Evolutionary conservation across 2,888 invertebrate genomes (phyloP).

Genomic region (Incurvaria masculella): DNA sequence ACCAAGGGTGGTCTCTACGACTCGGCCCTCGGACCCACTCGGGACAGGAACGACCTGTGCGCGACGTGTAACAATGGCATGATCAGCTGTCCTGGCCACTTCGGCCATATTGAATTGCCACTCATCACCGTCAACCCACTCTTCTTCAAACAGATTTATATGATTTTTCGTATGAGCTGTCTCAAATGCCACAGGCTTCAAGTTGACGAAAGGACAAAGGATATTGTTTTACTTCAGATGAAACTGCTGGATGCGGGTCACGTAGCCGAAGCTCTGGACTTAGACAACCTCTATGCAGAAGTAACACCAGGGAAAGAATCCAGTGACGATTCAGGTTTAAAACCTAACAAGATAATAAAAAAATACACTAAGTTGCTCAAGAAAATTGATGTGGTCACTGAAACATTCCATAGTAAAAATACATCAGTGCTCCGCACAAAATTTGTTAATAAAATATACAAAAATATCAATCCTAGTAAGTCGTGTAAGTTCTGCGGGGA

Average conservation of each 20-base stretch:
- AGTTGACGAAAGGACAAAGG: slow-evolving; percentile 47
- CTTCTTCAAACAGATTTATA: slow-evolving; percentile 71
- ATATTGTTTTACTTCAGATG: slow-evolving; percentile 64
- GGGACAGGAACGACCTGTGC: slow-evolving; percentile 68
- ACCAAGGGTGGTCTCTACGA: slow-evolving; percentile 89
- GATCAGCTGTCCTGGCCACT: slow-evolving; percentile 83
- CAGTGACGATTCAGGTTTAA: slow-evolving; percentile 37
- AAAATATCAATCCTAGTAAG: slow-evolving; percentile 39
- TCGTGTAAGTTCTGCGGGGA: slow-evolving; percentile 55
- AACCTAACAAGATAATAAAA: slow-evolving; percentile 39
- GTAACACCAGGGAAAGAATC: slow-evolving; percentile 27
- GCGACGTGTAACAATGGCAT: slow-evolving; percentile 70
- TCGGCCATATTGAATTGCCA: slow-evolving; percentile 91
- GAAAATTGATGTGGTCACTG: slow-evolving; percentile 27
- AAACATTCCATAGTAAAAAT: slow-evolving; percentile 45
- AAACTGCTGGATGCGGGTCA: slow-evolving; percentile 71
- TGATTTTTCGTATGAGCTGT: slow-evolving; percentile 67
- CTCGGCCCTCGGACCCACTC: slow-evolving; percentile 67
- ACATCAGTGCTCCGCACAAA: slow-evolving; percentile 43
- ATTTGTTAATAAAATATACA: slow-evolving; percentile 43
- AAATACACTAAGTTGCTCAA: slow-evolving; percentile 36
- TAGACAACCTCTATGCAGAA: slow-evolving; percentile 46
- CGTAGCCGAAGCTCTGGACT: slow-evolving; percentile 67
- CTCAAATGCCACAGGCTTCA: slow-evolving; percentile 68
- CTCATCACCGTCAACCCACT: slow-evolving; percentile 89